Conservation (phyloP, 1,140 invertebrate genomes). For the Hylyphantes graminicola region DNA sequence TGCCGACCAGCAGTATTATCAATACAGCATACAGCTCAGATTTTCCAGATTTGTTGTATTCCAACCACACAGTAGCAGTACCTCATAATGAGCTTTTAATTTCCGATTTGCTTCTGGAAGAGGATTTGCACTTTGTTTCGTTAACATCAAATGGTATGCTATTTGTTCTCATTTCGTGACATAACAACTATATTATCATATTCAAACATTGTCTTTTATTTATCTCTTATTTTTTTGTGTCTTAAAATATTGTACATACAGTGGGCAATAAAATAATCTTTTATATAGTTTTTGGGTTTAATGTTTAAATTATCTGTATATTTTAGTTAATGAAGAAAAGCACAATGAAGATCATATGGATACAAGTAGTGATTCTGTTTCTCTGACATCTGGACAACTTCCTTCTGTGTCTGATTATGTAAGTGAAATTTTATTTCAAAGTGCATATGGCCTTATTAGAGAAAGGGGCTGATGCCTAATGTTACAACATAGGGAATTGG, state of each 20-base stretch:
- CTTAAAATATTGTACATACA: neutral
- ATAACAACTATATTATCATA: neutral
- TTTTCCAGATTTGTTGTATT: conserved; percentile 47
- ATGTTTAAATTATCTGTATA: no score
- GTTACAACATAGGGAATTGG: no score
- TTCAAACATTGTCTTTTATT: neutral
- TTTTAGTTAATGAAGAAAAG: conserved; percentile 16
- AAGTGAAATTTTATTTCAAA: neutral
- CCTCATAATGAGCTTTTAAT: conserved; percentile 55
- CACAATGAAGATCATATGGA: conserved; percentile 77
- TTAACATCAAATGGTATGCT: conserved; percentile 7
- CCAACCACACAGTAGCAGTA: conserved; percentile 17
- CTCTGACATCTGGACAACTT: conserved; percentile 85
- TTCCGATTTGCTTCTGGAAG: conserved; percentile 55
- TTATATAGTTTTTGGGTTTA: neutral
- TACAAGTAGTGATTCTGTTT: conserved; percentile 86
- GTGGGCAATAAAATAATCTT: neutral
- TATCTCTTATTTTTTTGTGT: neutral
- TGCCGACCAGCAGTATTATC: conserved; percentile 61
- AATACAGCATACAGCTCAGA: conserved; percentile 70
- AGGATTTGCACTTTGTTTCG: conserved; percentile 47
- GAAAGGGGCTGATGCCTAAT: no score
- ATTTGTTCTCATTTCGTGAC: neutral
- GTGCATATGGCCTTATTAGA: no score
- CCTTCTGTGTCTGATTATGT: conserved; percentile 83